Conservation (phyloP, 2,113 vertebrate species). For the Planiliza haematocheilus region DNA sequence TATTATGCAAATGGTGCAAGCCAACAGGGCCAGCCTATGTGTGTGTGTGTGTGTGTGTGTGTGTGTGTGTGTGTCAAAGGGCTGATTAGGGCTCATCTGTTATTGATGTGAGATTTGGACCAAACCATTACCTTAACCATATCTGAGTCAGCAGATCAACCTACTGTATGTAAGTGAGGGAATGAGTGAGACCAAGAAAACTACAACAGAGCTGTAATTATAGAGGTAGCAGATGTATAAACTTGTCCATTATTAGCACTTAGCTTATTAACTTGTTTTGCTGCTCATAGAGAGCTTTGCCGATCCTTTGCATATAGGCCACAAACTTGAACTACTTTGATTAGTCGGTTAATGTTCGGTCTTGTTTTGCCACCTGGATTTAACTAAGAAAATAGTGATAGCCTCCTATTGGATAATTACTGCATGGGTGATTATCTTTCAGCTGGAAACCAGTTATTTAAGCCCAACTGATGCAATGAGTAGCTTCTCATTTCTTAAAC, state of each 20-base stretch:
- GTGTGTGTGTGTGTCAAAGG: slow-evolving; percentile 49
- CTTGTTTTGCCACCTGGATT: too few relatives aligned
- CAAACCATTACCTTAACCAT: slow-evolving; percentile 90
- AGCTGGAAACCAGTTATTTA: too few relatives aligned
- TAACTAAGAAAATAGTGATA: too few relatives aligned
- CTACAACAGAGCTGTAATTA: not conserved
- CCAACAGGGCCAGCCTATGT: slow-evolving; percentile 88
- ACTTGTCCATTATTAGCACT: not conserved
- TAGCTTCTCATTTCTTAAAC: too few relatives aligned
- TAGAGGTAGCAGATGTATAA: not conserved
- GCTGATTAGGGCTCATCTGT: slow-evolving; percentile 98
- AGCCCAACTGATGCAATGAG: too few relatives aligned
- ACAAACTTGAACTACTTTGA: too few relatives aligned
- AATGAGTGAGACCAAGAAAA: not conserved
- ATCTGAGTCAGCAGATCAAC: slow-evolving; percentile 60
- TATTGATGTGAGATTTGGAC: slow-evolving; percentile 97
- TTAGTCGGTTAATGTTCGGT: too few relatives aligned
- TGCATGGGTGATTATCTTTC: too few relatives aligned
- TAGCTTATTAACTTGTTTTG: too few relatives aligned
- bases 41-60: slow-evolving; percentile 77
- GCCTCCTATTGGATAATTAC: too few relatives aligned
- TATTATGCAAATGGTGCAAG: slow-evolving; percentile 98
- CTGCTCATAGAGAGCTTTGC: too few relatives aligned
- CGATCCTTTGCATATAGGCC: too few relatives aligned
- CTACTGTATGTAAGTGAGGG: slow-evolving; percentile 42